phyloP scores from a whole-genome alignment of 2,797 vertebrate genomes.

The Gambusia yucatana region DNA sequence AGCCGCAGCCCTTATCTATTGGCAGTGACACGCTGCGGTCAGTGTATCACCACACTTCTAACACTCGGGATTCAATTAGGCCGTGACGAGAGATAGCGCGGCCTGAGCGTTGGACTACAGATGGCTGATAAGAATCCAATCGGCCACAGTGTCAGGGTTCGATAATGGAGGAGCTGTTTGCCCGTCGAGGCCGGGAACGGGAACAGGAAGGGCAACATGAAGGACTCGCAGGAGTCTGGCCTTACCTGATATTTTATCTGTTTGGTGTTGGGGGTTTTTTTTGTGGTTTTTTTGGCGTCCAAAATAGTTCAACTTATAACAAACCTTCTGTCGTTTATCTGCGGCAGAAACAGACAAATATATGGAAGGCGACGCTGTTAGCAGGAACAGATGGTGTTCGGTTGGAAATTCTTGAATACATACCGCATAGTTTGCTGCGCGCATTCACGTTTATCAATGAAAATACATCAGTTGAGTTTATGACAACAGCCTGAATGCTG shows the following conservation, averaged over 20 bases:
- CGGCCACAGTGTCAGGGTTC: constrained; percentile 69
- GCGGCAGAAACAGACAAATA: constrained; percentile 17
- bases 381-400: constrained; percentile 35
- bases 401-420: constrained; percentile 19
- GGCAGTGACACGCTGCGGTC: constrained; percentile 70
- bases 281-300: neutral
- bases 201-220: constrained; percentile 48
- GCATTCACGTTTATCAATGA: neutral
- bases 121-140: constrained; percentile 79
- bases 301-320: constrained; percentile 4
- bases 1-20: constrained; percentile 68
- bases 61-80: constrained; percentile 80
- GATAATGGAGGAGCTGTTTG: constrained; percentile 70
- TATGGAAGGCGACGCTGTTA: constrained; percentile 19
- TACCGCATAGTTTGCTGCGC: neutral
- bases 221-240: constrained; percentile 44
- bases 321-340: constrained; percentile 14
- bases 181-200: constrained; percentile 27
- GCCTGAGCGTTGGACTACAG: constrained; percentile 53
- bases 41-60: constrained; percentile 70
- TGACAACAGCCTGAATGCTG: constrained; percentile 12
- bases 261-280: neutral
- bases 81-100: constrained; percentile 60
- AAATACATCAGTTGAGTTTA: neutral
- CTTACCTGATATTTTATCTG: neutral